Evolutionary conservation across 1,140 invertebrate genomes (phyloP).

Genomic region (Drosophila melanogaster): Release_6_plus_ISO1_MT NT_037436.4:2018001-2018500

Average conservation of each 20-base stretch:
- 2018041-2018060: conserved; percentile 73
- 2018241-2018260: neutral
- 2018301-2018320: conserved; percentile 73
- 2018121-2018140: neutral
- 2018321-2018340: conserved; percentile 78
- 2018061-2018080: conserved; percentile 71
- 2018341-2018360: conserved; percentile 51
- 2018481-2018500: conserved; percentile 40
- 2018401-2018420: neutral
- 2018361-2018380: conserved; percentile 61
- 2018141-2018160: neutral
- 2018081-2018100: conserved; percentile 33
- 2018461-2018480: conserved; percentile 63
- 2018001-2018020: conserved; percentile 62
- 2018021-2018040: conserved; percentile 48
- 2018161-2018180: too few species aligned
- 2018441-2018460: conserved; percentile 37
- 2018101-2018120: conserved; percentile 11
- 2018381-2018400: conserved; percentile 21
- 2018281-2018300: conserved; percentile 2
- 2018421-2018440: conserved; percentile 19
- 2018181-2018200: too few species aligned
- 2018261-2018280: neutral
- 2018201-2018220: too few species aligned
- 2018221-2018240: too few species aligned